Evolutionary conservation across 2,113 vertebrate genomes (phyloP), one percentile per base, ranked within the genome.

Genomic region (Oncorhynchus kisutch): DNA sequence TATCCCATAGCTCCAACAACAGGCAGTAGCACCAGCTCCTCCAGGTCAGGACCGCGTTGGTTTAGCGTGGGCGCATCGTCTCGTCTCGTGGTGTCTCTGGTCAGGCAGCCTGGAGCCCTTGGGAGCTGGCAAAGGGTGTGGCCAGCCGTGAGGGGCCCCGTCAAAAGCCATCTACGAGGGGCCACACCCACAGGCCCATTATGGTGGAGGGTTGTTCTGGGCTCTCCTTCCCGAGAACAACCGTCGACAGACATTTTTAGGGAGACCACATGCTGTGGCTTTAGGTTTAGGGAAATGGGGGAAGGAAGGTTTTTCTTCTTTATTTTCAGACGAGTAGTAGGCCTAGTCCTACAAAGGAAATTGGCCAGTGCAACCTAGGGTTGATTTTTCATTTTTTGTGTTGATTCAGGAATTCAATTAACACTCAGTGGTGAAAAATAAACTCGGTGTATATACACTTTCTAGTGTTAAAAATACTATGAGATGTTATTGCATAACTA

Each of bases 91-190:
- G 94, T 93, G 94, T 93, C 90, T 94, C 88, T 94, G 94, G 93
- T 94, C 93, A 94, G 94, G 94, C 93, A 92, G 93, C 91, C 93
- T 94, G 94, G 94, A 94, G 94, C 94, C 94, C 93, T 93, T 94
- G 94, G 94, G 94, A 86, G 91, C 94, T 94, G 94, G 94, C 94
- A 94, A 91, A 88, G 90, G 90, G 91, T 77, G 88, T 86, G 90
- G 91, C 88, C 85, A 89, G 91, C 88, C 91, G 92, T 93, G 93
- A 93, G 94, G 93, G 93, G 92, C 93, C 94, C 93, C 92, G 93
- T 94, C 92, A 93, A 93, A 94, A 94, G 92, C 92, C 92, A 92
- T 93, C 90, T 92, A 90, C 85, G 78, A 89, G 91, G 92, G 92
- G 92, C 94, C 93, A 94, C 93, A 93, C 94, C 93, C 94, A 94